phyloP scores from a whole-genome alignment of 2,113 vertebrate genomes.

The Elgaria multicarinata region DNA sequence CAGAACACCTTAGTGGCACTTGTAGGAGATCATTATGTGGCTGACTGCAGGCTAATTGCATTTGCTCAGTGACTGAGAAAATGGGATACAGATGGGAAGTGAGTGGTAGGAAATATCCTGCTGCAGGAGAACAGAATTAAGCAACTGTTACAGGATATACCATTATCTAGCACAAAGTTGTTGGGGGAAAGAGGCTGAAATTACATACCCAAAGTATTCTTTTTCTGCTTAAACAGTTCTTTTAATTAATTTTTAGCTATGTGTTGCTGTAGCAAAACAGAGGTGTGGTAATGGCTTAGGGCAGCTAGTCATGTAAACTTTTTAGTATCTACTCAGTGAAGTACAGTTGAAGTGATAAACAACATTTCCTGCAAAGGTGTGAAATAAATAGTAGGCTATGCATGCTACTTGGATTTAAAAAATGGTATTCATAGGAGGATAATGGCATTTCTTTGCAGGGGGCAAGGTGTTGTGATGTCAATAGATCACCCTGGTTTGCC shows the following conservation, averaged over 20 bases:
- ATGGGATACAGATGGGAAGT: conserved; percentile 75
- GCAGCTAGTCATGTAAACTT: neutral
- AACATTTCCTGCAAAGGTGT: neutral
- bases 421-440: neutral
- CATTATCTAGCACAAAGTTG: conserved; percentile 56
- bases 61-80: conserved; percentile 80
- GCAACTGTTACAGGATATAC: conserved; percentile 62
- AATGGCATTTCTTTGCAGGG: neutral
- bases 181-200: conserved; percentile 54
- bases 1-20: conserved; percentile 67
- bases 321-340: neutral
- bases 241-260: conserved; percentile 71
- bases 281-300: conserved; percentile 4
- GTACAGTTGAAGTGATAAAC: neutral
- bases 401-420: neutral
- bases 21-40: conserved; percentile 78
- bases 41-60: conserved; percentile 82
- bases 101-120: conserved; percentile 69
- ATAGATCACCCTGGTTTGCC: neutral
- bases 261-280: conserved; percentile 5
- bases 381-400: neutral
- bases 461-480: too few relatives aligned
- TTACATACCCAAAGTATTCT: conserved; percentile 60
- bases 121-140: conserved; percentile 73
- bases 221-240: conserved; percentile 70